Conservation (phyloP, 2,113 vertebrate genomes). For the Sminthopsis crassicaudata region DNA sequence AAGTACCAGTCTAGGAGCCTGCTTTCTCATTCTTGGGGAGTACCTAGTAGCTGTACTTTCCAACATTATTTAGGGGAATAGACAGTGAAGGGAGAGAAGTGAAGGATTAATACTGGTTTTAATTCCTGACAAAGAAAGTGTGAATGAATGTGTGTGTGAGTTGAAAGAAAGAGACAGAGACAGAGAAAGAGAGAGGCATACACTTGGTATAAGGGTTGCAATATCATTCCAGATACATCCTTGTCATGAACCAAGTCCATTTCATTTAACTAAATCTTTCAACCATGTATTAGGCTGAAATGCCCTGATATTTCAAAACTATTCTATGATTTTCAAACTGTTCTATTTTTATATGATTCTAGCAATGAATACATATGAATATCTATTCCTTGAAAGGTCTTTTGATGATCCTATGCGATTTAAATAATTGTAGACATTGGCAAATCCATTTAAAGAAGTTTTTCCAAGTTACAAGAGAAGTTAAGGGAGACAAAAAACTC, state of each 20-base stretch:
- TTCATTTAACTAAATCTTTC: neutral
- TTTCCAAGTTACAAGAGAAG: neutral
- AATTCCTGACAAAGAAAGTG: too few relatives aligned
- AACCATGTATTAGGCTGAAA: neutral
- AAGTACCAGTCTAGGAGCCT: neutral
- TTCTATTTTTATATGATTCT: neutral
- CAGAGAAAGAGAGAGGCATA: too few relatives aligned
- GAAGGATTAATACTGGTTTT: too few relatives aligned
- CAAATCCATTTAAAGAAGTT: neutral
- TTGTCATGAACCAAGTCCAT: neutral
- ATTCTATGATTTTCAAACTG: neutral
- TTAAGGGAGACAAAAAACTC: neutral
- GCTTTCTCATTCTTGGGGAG: neutral
- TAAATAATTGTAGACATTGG: slow-evolving; percentile 21
- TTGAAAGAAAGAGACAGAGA: too few relatives aligned
- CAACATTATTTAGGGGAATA: neutral
- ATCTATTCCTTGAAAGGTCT: neutral
- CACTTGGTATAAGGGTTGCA: neutral
- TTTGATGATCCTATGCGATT: neutral
- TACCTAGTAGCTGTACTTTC: neutral
- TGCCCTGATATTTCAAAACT: neutral
- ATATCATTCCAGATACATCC: neutral
- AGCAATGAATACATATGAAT: neutral
- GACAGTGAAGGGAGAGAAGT: neutral
- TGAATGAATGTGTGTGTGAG: too few relatives aligned